A percentile compares a stretch with the other conserved stretches of the same genome.
Conservation (phyloP, 2,113 vertebrate species). For the Larimichthys crocea region DNA sequence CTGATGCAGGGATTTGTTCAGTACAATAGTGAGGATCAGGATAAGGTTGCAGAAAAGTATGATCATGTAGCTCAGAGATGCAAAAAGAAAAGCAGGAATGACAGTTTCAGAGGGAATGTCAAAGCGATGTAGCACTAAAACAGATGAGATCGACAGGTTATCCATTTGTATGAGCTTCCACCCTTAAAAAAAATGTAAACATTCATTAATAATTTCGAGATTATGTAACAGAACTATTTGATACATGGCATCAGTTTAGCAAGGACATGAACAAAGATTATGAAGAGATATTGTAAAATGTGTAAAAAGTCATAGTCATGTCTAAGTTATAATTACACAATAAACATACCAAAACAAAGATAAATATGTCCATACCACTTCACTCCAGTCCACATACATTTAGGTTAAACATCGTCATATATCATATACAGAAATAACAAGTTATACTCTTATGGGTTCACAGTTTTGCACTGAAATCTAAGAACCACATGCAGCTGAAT, state of each 20-base stretch:
- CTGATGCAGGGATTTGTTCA: slow-evolving; percentile 80
- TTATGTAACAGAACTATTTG: not conserved
- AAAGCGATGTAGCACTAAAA: slow-evolving; percentile 58
- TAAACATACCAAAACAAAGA: slow-evolving; percentile 20
- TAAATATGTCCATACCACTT: not conserved
- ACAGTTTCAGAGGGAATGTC: slow-evolving; percentile 60
- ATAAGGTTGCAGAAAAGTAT: slow-evolving; percentile 82
- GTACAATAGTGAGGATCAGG: slow-evolving; percentile 75
- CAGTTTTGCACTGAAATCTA: not conserved
- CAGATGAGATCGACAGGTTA: slow-evolving; percentile 64
- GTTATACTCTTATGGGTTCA: not conserved
- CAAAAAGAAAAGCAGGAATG: slow-evolving; percentile 73
- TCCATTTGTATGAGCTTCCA: slow-evolving; percentile 38
- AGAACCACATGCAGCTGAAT: not conserved
- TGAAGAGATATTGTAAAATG: not conserved
- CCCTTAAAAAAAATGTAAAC: slow-evolving; percentile 1
- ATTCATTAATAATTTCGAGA: not conserved
- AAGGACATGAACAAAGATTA: not conserved
- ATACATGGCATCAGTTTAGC: not conserved
- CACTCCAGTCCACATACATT: not conserved
- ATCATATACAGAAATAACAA: not conserved
- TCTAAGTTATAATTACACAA: not conserved
- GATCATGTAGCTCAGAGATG: slow-evolving; percentile 75
- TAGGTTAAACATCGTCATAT: not conserved
- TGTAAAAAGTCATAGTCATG: not conserved